Evolutionary conservation across 1,140 invertebrate genomes (phyloP).

Genomic region (Pogonus chalceus): DNA sequence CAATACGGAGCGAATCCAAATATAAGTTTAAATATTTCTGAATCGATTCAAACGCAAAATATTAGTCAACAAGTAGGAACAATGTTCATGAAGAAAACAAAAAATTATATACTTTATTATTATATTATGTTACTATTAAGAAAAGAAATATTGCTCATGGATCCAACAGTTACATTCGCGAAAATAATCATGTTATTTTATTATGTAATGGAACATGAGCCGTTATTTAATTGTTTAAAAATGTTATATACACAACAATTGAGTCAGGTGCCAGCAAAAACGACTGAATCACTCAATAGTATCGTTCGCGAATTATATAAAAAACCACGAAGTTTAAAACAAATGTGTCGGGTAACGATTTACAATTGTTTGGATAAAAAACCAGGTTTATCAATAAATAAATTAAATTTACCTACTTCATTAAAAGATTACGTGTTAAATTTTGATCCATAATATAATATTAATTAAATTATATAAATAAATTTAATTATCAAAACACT

Average conservation of each 20-base stretch:
- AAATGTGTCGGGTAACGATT: slow-evolving; percentile 53
- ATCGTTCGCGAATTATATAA: slow-evolving; percentile 50
- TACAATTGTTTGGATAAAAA: slow-evolving; percentile 49
- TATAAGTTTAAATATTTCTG: slow-evolving; percentile 40
- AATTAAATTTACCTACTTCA: slow-evolving; percentile 52
- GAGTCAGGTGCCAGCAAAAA: slow-evolving; percentile 52
- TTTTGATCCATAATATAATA: slow-evolving; percentile 50
- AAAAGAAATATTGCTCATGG: slow-evolving; percentile 56
- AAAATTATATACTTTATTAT: slow-evolving; percentile 56
- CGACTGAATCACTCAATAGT: slow-evolving; percentile 47
- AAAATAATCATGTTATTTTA: slow-evolving; percentile 57
- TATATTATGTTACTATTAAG: slow-evolving; percentile 56
- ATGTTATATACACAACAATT: slow-evolving; percentile 54
- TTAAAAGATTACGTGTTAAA: slow-evolving; percentile 61
- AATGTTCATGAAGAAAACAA: slow-evolving; percentile 50
- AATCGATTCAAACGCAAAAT: slow-evolving; percentile 35
- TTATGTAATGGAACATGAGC: slow-evolving; percentile 54
- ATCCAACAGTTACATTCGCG: slow-evolving; percentile 49
- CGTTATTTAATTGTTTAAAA: slow-evolving; percentile 50
- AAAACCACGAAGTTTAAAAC: slow-evolving; percentile 52
- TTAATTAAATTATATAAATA: slow-evolving; percentile 1
- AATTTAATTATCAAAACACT: slow-evolving; percentile 3
- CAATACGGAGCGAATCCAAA: slow-evolving; percentile 58
- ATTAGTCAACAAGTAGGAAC: slow-evolving; percentile 33
- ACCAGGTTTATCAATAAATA: slow-evolving; percentile 51